These are phyloP conservation scores for Piscicola geometra DNA, from an alignment of 2,888 invertebrate genomes.

Conservation along the genomic window DNA sequence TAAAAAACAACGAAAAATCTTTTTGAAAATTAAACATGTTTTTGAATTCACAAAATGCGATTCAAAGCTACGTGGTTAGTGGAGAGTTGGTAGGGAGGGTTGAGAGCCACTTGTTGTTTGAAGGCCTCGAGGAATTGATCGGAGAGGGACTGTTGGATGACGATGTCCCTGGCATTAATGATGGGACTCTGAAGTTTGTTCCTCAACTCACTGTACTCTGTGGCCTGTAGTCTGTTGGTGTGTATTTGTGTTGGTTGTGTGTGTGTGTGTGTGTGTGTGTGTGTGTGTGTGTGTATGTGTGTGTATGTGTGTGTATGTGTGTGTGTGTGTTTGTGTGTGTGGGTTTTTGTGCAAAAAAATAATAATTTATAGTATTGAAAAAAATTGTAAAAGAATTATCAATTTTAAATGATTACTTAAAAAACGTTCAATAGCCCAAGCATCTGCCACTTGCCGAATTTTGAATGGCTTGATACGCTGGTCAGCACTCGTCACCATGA, in stretches of 20 bases:
- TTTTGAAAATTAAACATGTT: too few species aligned
- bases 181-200: constrained; percentile 68
- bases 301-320: too few species aligned
- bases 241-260: too few species aligned
- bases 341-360: too few species aligned
- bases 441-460: constrained; percentile 46
- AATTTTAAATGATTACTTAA: too few species aligned
- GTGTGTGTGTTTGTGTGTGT: too few species aligned
- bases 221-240: constrained; percentile 62
- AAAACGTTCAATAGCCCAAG: not conserved
- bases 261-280: too few species aligned
- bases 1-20: too few species aligned
- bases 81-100: constrained; percentile 39
- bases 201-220: constrained; percentile 73
- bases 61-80: not conserved
- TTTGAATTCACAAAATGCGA: too few species aligned
- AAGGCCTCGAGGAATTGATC: constrained; percentile 82
- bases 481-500: constrained; percentile 62
- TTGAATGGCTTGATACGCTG: constrained; percentile 48
- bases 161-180: constrained; percentile 66
- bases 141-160: constrained; percentile 71
- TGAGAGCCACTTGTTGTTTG: constrained; percentile 62
- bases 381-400: too few species aligned
- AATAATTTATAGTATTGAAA: too few species aligned
- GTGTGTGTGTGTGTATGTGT: too few species aligned